These are phyloP conservation scores for Argyrosomus regius DNA, from an alignment of 2,797 vertebrate genomes.

Conservation along the genomic window DNA sequence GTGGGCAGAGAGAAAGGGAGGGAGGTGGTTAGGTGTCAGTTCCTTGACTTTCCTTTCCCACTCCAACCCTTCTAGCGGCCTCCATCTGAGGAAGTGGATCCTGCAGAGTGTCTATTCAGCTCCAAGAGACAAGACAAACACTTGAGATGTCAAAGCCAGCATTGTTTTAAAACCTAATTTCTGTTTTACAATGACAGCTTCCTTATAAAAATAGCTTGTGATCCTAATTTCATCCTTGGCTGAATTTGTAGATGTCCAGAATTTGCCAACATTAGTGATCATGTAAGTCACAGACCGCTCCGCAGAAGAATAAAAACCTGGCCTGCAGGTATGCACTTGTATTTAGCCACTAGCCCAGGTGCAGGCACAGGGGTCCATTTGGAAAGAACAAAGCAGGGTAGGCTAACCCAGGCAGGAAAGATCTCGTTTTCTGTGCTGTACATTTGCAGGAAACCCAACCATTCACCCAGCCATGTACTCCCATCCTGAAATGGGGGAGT, in stretches of 20 bases:
- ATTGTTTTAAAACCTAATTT: slow-evolving; percentile 46
- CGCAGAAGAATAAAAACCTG: slow-evolving; percentile 6
- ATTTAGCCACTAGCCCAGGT: slow-evolving; percentile 65
- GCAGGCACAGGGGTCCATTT: slow-evolving; percentile 41
- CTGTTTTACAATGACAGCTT: slow-evolving; percentile 9
- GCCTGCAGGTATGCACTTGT: background rate
- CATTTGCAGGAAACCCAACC: slow-evolving; percentile 86
- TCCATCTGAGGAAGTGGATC: slow-evolving; percentile 82
- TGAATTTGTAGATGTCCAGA: slow-evolving; percentile 1
- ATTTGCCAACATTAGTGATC: background rate
- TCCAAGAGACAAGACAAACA: slow-evolving; percentile 71
- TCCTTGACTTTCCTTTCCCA: slow-evolving; percentile 78
- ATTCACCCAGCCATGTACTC: slow-evolving; percentile 87
- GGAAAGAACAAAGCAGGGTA: slow-evolving; percentile 68
- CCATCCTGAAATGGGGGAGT: slow-evolving; percentile 88
- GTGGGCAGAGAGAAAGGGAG: slow-evolving; percentile 47
- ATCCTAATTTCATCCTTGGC: background rate
- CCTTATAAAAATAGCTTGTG: background rate
- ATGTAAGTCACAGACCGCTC: background rate
- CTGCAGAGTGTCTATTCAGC: slow-evolving; percentile 82
- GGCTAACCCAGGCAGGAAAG: slow-evolving; percentile 81
- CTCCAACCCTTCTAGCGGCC: slow-evolving; percentile 65
- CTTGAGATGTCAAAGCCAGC: slow-evolving; percentile 57
- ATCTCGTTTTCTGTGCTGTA: slow-evolving; percentile 83
- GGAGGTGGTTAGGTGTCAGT: slow-evolving; percentile 68